Percentiles rank a stretch among this genome's conserved stretches.
Conservation (phyloP, 2,888 invertebrate species). For the Molanna angustata region DNA sequence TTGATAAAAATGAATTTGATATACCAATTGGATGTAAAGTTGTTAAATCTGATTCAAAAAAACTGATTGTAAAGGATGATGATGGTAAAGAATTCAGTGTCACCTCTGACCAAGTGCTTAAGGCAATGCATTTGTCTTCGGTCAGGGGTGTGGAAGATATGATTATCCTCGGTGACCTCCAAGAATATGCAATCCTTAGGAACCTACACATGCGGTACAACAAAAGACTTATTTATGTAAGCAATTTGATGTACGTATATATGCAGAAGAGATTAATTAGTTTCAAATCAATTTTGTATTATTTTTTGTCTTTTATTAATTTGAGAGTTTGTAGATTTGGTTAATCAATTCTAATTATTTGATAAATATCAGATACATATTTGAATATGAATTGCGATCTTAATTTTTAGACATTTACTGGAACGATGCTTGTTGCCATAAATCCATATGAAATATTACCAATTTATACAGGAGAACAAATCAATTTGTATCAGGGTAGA, state of each 20-base stretch:
- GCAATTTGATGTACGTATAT: too few relatives aligned
- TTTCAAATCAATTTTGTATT: too few relatives aligned
- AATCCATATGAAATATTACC: constrained; percentile 93
- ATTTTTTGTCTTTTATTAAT: too few relatives aligned
- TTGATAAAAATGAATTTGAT: constrained; percentile 69
- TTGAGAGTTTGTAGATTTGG: too few relatives aligned
- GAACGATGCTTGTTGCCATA: constrained; percentile 90
- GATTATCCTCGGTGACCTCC: constrained; percentile 91
- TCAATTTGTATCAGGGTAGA: constrained; percentile 76
- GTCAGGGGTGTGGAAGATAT: constrained; percentile 88
- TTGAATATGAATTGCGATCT: neutral
- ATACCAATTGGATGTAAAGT: constrained; percentile 85
- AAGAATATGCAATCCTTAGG: constrained; percentile 89
- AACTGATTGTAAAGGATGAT: constrained; percentile 78
- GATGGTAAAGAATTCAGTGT: constrained; percentile 71
- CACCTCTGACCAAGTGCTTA: constrained; percentile 59
- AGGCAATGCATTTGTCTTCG: constrained; percentile 76
- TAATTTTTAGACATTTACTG: constrained; percentile 82
- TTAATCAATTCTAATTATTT: too few relatives aligned
- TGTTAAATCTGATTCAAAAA: constrained; percentile 69
- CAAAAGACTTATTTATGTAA: constrained; percentile 88
- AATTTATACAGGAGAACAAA: constrained; percentile 90
- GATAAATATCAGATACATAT: neutral
- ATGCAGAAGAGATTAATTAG: too few relatives aligned
- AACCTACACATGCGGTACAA: constrained; percentile 88